phyloP scores from a whole-genome alignment of 2,888 invertebrate species.

The Dastarcus helophoroides region DNA sequence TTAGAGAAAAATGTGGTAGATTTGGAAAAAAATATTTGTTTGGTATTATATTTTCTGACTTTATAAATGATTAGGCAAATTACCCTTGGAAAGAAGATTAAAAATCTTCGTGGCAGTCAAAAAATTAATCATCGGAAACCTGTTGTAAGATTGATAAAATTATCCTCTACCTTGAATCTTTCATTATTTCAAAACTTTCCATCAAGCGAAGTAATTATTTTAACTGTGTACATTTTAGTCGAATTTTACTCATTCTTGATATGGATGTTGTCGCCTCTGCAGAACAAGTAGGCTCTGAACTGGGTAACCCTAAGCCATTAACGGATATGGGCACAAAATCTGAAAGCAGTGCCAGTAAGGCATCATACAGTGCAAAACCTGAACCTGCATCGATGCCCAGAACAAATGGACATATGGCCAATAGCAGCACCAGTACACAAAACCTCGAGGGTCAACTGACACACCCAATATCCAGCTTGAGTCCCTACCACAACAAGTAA shows the following conservation, averaged over 20 bases:
- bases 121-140: too few relatives aligned
- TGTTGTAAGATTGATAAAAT: too few relatives aligned
- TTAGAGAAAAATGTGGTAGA: too few relatives aligned
- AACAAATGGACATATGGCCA: not conserved
- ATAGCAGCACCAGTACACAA: constrained; percentile 6
- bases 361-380: constrained; percentile 4
- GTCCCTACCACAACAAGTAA: constrained; percentile 87
- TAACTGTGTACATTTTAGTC: constrained; percentile 39
- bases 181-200: too few relatives aligned
- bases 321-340: constrained; percentile 11
- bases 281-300: constrained; percentile 54
- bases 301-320: constrained; percentile 65
- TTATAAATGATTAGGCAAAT: too few relatives aligned
- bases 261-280: constrained; percentile 64
- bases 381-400: constrained; percentile 21
- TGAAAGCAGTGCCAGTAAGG: not conserved
- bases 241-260: constrained; percentile 75
- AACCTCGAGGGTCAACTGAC: constrained; percentile 37
- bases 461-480: constrained; percentile 73
- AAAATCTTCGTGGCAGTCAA: too few relatives aligned
- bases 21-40: too few relatives aligned
- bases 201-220: too few relatives aligned
- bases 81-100: too few relatives aligned
- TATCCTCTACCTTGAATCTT: too few relatives aligned
- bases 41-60: too few relatives aligned